Conservation (phyloP, 1,140 invertebrate genomes). For the Aphelinus certus region DNA sequence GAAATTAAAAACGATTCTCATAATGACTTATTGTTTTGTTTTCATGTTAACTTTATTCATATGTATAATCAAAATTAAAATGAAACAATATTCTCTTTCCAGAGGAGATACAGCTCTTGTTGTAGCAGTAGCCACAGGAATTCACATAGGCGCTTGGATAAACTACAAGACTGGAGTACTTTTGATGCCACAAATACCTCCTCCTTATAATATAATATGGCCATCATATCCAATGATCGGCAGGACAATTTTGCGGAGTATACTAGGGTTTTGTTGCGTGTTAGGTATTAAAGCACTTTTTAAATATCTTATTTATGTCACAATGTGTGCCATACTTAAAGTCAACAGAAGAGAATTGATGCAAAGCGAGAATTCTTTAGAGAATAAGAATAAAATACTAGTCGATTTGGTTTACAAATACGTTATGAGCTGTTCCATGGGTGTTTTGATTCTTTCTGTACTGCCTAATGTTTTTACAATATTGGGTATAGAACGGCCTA, state of each 20-base stretch:
- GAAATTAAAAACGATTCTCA: neutral
- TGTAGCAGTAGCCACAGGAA: constrained; percentile 81
- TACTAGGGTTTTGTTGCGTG: constrained; percentile 78
- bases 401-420: constrained; percentile 86
- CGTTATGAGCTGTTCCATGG: constrained; percentile 67
- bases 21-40: neutral
- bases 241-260: constrained; percentile 73
- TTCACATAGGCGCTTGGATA: constrained; percentile 83
- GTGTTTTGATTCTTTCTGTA: constrained; percentile 79
- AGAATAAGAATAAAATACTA: constrained; percentile 75
- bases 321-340: constrained; percentile 75
- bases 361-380: constrained; percentile 70
- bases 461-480: constrained; percentile 81
- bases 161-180: constrained; percentile 82
- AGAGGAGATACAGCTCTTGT: constrained; percentile 90
- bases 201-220: constrained; percentile 82
- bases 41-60: neutral
- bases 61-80: neutral
- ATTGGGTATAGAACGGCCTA: constrained; percentile 79
- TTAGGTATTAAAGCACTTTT: constrained; percentile 74
- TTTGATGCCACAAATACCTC: constrained; percentile 63
- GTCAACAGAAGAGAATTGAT: constrained; percentile 72
- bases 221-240: constrained; percentile 77
- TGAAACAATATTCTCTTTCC: constrained; percentile 49
- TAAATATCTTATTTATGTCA: constrained; percentile 76